These are phyloP conservation scores for Caenorhabditis zanzibari DNA, from an alignment of 2,888 invertebrate genomes.

Conservation along the genomic window DNA sequence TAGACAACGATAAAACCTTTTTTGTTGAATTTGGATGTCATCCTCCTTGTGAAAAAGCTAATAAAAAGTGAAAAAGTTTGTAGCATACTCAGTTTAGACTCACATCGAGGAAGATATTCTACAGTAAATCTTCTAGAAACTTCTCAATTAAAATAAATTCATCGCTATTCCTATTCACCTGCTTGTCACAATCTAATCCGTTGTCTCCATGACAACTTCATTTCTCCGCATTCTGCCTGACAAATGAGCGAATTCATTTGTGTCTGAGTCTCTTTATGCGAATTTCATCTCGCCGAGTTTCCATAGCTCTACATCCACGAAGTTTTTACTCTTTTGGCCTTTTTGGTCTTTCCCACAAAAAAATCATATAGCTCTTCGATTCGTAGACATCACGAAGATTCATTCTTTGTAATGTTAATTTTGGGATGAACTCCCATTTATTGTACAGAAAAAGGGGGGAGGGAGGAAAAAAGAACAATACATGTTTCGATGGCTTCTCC, in stretches of 20 bases:
- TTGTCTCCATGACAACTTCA: conserved; percentile 32
- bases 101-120: too few relatives aligned
- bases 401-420: conserved; percentile 1
- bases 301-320: not conserved
- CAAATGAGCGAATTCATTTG: not conserved
- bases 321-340: not conserved
- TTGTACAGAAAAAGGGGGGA: too few relatives aligned
- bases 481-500: not conserved
- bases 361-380: not conserved
- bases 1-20: too few relatives aligned
- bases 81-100: too few relatives aligned
- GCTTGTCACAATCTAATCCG: conserved; percentile 27
- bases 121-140: not conserved
- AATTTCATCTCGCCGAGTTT: conserved; percentile 12
- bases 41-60: too few relatives aligned
- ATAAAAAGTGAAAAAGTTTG: too few relatives aligned
- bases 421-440: too few relatives aligned
- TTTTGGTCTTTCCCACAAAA: not conserved
- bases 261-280: not conserved
- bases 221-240: not conserved
- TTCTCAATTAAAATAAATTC: not conserved
- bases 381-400: not conserved
- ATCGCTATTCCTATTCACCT: not conserved
- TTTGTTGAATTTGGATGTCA: too few relatives aligned
- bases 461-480: not conserved